Base-by-base conservation (phyloP, 2,888 invertebrate genomes). In the Phrixothrix hirtus region DNA sequence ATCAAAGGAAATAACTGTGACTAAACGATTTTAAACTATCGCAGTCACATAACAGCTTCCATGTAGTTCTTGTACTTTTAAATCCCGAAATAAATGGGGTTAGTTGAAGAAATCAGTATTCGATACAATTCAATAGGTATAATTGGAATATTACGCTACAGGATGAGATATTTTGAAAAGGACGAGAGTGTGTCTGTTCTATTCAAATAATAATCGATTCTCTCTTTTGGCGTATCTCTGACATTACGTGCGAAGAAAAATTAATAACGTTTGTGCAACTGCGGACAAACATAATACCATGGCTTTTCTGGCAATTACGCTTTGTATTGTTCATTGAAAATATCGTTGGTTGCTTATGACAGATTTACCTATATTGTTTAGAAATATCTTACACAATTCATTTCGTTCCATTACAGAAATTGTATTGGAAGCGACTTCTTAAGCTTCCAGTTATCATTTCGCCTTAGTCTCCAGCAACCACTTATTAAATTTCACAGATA, bases 211-310 rank as follows among this genome's bases (percentile, higher is more conserved):
- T 61, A 61, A 62, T 59, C 58, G 52, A 54, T 32, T 50, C 36
- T 46, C 43, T 53, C 37, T 47, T 29, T 32, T 48, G 31, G 30
- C 43, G 52, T 51, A 46, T 46, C 46, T 38, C 45, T 52, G 57
- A 48, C 47, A 47, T 48, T 58, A 60, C 60, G 61, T 60, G 64
- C 58, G 59, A 61, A 58, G 58, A 64, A 62, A 64, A 62, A 64
- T 64, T 64, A 62, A 62, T 60, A 62, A 60, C 52, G 60, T 60
- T 57, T 58, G 44, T 39, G 53, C 41, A 48, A 39, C 32, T 49
- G 37, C 31, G 43, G 43, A 44, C 37, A 48, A 25, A 47, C 34
- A 47, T 47, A 47, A 43, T 45, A 21, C 35, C 30, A 26, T 12
- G 16, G 41, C 39, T 48, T 48, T 48, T 48, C 48, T 48, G 48